Base-by-base conservation (phyloP, 2,113 vertebrate species). In the Helogale parvula region DNA sequence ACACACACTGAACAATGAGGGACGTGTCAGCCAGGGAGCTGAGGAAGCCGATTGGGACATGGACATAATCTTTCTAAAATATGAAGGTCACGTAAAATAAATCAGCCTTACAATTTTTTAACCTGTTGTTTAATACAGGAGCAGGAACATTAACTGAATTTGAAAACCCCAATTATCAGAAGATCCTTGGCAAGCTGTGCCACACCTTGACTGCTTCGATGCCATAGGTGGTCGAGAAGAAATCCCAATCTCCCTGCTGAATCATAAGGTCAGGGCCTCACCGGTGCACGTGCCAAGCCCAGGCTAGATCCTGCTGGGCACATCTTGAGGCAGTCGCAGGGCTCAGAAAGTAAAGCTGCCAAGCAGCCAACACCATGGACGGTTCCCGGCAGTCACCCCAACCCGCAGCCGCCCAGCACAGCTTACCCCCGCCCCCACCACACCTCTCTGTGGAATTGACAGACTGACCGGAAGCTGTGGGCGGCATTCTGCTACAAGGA, bases 1-100 rank as follows among this genome's bases (percentile, higher is more conserved):
- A 14, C 14, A 9, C 63, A 23, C 0, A 15, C 16, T 4, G 47
- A 45, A 21, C 45, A 17, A 15, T 0, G 0, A 65, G 79, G 47
- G 54, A 38, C 31, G 23, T 88, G 91, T 68, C 41, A 41, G 63
- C 65, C n/a, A 15, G 38, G 38, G 21, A 76, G n/a, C n/a, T 0
- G 8, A 89, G 72, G 63, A 82, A 63, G 82, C 81, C 9, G 2
- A 11, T 11, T 74, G 69, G 21, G 16, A 14, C 19, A n/a, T 29
- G 23, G 33, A 23, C 19, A 2, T 45, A 19, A 92, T 87, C 57
- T 86, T 52, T 33, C 29, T 69, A 27, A 94, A 95, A 41, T 52
- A 41, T 17, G 65, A 68, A 89, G 68, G 16, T 45, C 52, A 74
- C 2, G 52, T 38, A 29, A 83, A 85, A 76, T 31, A 65, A 87